These are phyloP conservation scores for Beroe forskalii DNA, from an alignment of 37 sponge, comb jelly and placozoan species.

Conservation along the genomic window DNA sequence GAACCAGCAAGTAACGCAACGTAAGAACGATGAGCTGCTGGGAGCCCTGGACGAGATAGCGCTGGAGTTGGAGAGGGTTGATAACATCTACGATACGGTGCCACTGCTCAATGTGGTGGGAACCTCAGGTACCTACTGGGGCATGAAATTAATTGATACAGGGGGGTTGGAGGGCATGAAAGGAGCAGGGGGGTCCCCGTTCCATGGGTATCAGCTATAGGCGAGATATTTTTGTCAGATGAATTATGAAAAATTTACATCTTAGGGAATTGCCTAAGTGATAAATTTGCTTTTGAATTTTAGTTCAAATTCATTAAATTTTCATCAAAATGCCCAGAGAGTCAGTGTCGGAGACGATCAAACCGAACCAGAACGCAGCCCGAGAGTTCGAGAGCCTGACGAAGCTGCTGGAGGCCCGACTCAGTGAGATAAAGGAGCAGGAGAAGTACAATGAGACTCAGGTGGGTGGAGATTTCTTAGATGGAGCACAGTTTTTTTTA, in stretches of 20 bases:
- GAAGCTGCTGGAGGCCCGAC: constrained; percentile 18
- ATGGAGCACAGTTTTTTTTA: too few relatives aligned
- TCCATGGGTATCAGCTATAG: too few relatives aligned
- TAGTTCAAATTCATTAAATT: too few relatives aligned
- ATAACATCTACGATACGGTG: background rate
- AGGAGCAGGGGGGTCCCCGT: too few relatives aligned
- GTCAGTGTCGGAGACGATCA: background rate
- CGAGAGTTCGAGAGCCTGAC: constrained; percentile 45
- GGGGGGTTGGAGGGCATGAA: too few relatives aligned
- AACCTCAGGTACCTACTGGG: too few relatives aligned
- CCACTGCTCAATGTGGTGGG: background rate
- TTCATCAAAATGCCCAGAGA: too few relatives aligned
- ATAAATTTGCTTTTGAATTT: too few relatives aligned
- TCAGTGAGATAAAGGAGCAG: constrained; percentile 6
- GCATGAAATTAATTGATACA: too few relatives aligned
- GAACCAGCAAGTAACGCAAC: background rate
- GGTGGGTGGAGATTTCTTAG: too few relatives aligned
- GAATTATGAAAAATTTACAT: too few relatives aligned
- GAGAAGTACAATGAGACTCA: constrained; percentile 46
- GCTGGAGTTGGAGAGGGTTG: constrained; percentile 31
- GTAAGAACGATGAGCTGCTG: constrained; percentile 50
- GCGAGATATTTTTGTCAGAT: too few relatives aligned
- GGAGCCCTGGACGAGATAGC: background rate
- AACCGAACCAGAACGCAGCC: constrained; percentile 26
- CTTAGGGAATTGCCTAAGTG: background rate